Evolutionary conservation across 2,888 invertebrate genomes (phyloP), one percentile per base, ranked within the genome.

Genomic region (Melanophora roralis): DNA sequence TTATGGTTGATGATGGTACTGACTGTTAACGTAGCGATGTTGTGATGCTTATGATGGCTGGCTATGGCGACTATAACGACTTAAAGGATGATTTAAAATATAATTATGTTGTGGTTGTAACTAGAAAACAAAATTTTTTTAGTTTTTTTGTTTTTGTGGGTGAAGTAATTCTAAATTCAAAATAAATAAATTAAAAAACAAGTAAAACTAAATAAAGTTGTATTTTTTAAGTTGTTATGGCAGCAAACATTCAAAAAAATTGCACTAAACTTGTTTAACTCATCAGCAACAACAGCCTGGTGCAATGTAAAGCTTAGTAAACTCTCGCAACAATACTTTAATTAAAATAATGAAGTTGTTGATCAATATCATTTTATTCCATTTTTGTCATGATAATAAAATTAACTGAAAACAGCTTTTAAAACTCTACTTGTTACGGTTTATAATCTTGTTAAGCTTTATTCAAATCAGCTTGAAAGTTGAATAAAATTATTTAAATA

Each of bases 311-410:
- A 27, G 62, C 6, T 38, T 43, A 34, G 43, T 62, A 34, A 71
- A 62, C 60, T 53, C 60, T 53, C 49, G 53, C 47, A 71, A 68
- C 69, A 76, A 60, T 76, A 74, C 51, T n/a, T n/a, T 74, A 55
- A 74, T 67, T 65, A 67, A 67, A 40, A 74, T 57, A 67, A 72
- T 77, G 47, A 67, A 72, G 51, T 64, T 73, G 57, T 51, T 78
- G 49, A 72, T 73, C 43, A 14, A 40, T 38, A 71, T 68, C 23
- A 67, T 67, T 53, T 49, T 65, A 27, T 75, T 51, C 62, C 55
- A 60, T 76, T 53, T 43, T 40, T 23, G 43, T 67, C 32, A 53
- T 43, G 12, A 11, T 12, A 11, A 57, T 5, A 34, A 45, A 12
- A 19, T 12, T 21, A 21, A 23, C 6, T 27, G 36, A 36, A 38